Evolutionary conservation across 2,888 invertebrate genomes (phyloP), one percentile per base, ranked within the genome.

Genomic region (Philereme vetulata): DNA sequence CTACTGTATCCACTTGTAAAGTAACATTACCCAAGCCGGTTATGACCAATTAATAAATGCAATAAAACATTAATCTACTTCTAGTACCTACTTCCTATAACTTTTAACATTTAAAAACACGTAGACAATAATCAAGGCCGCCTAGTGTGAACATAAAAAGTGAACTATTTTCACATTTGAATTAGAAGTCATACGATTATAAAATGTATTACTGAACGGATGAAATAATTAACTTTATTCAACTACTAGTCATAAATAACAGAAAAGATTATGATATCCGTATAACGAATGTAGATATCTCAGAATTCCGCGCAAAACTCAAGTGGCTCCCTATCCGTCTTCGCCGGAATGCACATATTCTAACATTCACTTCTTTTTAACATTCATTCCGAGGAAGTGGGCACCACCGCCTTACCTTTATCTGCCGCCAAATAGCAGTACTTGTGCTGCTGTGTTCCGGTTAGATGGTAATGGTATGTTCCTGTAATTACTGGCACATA

Each of bases 61-160:
- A 60, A 66, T 66, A 66, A 68, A 62, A 66, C 67, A 70, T 72
- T 72, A 74, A 75, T 77, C 68, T 74, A 71, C 40, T 66, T 70
- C 54, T 68, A 64, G 56, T 64, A 75, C n/a, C n/a, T n/a, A n/a
- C 66, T 87, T 85, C 86, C 86, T 85, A 77, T 48, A 72, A 48
- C 65, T 67, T 70, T 43, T 83, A 80, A 77, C 77, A 62, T 60
- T 85, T 75, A 38, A 60, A 70, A 68, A 63, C 47, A 46, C 57
- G 62, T 8, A 21, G 32, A 52, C 56, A 63, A 68, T 62, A 62
- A 63, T 60, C 72, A 76, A 78, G 77, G 80, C 34, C 56, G 32
- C 9, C 51, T 32, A 51, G 62, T 59, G 59, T 54, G 62, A 68
- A 51, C 53, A 63, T 68, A 72, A 71, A 70, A 72, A 66, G 43